Evolutionary conservation across 1,140 invertebrate species (phyloP).

Genomic region (Drosophila burlai): DNA sequence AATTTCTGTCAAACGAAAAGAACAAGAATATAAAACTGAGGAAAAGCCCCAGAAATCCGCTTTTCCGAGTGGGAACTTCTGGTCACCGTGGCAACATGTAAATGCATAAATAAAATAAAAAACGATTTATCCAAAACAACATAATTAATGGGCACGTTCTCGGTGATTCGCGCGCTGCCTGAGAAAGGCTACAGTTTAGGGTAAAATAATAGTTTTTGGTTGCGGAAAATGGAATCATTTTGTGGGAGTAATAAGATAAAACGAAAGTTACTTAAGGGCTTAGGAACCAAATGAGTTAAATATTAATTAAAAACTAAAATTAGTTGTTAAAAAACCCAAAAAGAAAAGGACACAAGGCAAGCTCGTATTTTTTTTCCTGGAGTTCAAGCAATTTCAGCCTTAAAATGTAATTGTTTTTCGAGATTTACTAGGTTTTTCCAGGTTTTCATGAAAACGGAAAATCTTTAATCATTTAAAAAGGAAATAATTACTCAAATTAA

Average conservation of each 20-base stretch:
- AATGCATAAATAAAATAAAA: conserved; percentile 60
- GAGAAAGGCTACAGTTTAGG: conserved; percentile 1
- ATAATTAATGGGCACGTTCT: conserved; percentile 58
- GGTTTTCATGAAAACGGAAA: too few species aligned
- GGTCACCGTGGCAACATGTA: conserved; percentile 63
- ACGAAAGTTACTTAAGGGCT: background rate
- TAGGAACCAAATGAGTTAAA: background rate
- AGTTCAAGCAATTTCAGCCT: too few species aligned
- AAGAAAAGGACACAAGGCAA: too few species aligned
- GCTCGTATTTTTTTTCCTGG: too few species aligned
- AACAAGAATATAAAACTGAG: background rate
- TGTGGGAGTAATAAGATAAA: background rate
- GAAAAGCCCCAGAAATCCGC: conserved; percentile 17
- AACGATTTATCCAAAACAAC: conserved; percentile 70
- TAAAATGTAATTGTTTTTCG: too few species aligned
- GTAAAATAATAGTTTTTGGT: conserved; percentile 6
- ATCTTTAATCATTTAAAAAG: background rate
- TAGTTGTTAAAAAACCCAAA: background rate
- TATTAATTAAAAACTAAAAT: too few species aligned
- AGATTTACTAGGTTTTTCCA: too few species aligned
- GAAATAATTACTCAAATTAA: background rate
- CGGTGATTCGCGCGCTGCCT: conserved; percentile 3
- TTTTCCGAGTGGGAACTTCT: conserved; percentile 45
- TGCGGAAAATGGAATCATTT: background rate
- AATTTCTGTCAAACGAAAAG: conserved; percentile 64